phyloP scores from a whole-genome alignment of 1,140 invertebrate species.

The Philotrypesis tridentata region DNA sequence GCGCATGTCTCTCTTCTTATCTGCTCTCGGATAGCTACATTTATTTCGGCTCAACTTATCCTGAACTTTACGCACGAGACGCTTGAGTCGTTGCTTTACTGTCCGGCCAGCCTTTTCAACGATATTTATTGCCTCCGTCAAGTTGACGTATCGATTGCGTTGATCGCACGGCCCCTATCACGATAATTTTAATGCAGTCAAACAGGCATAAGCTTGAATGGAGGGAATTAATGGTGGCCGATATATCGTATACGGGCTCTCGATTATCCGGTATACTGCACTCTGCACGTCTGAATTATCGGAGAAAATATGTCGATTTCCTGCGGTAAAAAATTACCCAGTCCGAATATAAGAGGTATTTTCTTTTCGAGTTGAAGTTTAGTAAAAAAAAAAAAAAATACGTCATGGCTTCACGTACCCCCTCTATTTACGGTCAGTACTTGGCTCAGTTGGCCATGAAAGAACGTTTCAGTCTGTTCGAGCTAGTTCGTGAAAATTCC shows the following conservation, averaged over 20 bases:
- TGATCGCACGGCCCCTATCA: not conserved
- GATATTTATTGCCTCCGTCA: not conserved
- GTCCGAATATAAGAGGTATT: too few relatives aligned
- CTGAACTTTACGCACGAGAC: not conserved
- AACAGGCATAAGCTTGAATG: not conserved
- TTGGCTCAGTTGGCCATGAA: too few relatives aligned
- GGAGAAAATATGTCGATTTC: too few relatives aligned
- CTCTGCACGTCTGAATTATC: too few relatives aligned
- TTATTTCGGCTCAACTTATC: not conserved
- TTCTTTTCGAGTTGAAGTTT: too few relatives aligned
- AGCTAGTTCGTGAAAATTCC: too few relatives aligned
- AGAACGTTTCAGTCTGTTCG: too few relatives aligned
- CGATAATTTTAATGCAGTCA: not conserved
- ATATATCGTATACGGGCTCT: not conserved
- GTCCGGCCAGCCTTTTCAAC: not conserved
- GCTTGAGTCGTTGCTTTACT: too few relatives aligned
- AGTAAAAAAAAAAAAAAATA: too few relatives aligned
- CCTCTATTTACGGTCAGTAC: too few relatives aligned
- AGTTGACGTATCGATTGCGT: not conserved
- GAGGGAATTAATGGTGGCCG: not conserved
- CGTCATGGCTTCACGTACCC: too few relatives aligned
- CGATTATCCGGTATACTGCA: not conserved
- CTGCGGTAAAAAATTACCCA: too few relatives aligned
- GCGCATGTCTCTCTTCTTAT: not conserved
- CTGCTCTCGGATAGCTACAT: not conserved